Percentiles rank a stretch among this genome's conserved stretches.
These are phyloP conservation scores for Brachionus calyciflorus DNA, from an alignment of 1,140 invertebrate species.

Conservation along the genomic window DNA sequence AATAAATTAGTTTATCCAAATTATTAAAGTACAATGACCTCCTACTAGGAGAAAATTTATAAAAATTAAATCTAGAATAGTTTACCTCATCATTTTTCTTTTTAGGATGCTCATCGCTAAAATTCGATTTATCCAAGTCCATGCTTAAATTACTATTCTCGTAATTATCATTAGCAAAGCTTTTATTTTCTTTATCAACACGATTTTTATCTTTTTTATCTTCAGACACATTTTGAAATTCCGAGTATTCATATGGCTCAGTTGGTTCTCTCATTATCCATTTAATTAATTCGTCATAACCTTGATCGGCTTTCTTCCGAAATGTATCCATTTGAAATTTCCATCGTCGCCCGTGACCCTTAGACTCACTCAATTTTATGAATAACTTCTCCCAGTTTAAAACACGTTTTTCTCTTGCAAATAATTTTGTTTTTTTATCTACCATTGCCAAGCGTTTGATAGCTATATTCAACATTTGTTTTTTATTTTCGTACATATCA, in stretches of 20 bases:
- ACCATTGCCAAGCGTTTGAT: slow-evolving; percentile 57
- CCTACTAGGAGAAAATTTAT: no score
- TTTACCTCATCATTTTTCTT: slow-evolving; percentile 6
- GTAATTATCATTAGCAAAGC: not conserved
- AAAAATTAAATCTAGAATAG: not conserved
- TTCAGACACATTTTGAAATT: not conserved
- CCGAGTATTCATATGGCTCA: not conserved
- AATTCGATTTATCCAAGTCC: not conserved
- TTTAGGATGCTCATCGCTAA: not conserved
- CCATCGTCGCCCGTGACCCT: slow-evolving; percentile 59
- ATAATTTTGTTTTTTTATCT: slow-evolving; percentile 57
- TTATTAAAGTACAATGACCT: no score
- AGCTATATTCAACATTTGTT: slow-evolving; percentile 58
- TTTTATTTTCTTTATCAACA: not conserved
- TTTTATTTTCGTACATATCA: slow-evolving; percentile 59
- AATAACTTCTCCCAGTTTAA: slow-evolving; percentile 61
- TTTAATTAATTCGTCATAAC: slow-evolving; percentile 2
- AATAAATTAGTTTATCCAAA: not conserved
- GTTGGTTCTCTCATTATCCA: not conserved
- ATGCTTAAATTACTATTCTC: not conserved
- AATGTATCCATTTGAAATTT: slow-evolving; percentile 60
- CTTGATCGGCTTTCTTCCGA: not conserved
- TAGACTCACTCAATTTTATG: slow-evolving; percentile 55
- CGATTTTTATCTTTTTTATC: not conserved
- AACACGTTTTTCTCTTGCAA: slow-evolving; percentile 55